Evolutionary conservation across 2,113 vertebrate species (phyloP).

Genomic region (Cyanistes caeruleus): DNA sequence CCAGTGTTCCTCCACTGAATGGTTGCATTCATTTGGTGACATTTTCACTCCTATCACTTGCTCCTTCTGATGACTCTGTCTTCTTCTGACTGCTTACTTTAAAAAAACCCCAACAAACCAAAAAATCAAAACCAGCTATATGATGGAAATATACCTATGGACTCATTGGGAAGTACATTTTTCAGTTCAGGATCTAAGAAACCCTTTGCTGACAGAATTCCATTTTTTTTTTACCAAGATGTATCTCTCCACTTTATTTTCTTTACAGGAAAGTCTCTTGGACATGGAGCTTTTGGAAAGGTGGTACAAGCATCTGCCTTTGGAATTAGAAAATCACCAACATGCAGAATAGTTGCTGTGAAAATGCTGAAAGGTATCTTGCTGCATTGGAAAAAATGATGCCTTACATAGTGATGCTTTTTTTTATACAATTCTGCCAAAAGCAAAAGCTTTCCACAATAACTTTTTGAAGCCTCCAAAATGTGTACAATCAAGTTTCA

Average conservation of each 20-base stretch:
- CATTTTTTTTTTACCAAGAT: neutral
- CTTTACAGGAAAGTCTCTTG: constrained; percentile 87
- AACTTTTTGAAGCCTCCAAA: neutral
- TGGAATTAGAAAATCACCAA: constrained; percentile 83
- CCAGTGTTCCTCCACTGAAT: neutral
- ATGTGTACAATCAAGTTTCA: neutral
- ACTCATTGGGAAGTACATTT: neutral
- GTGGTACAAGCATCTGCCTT: constrained; percentile 94
- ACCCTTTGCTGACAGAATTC: neutral
- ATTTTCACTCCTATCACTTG: neutral
- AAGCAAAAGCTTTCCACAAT: neutral
- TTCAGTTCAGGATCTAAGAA: neutral
- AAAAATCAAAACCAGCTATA: neutral
- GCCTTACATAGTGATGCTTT: no score
- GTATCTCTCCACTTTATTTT: constrained; percentile 9
- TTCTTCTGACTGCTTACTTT: neutral
- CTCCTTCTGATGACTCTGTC: neutral
- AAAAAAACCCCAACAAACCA: neutral
- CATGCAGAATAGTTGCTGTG: constrained; percentile 90
- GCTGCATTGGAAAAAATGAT: neutral
- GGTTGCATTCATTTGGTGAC: neutral
- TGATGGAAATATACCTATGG: neutral
- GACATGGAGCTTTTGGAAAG: constrained; percentile 91
- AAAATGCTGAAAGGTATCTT: constrained; percentile 96
- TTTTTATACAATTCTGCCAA: neutral